Evolutionary conservation across 2,888 invertebrate genomes (phyloP), one percentile per base, ranked within the genome.

Genomic region (Zeuzera pyrina): DNA sequence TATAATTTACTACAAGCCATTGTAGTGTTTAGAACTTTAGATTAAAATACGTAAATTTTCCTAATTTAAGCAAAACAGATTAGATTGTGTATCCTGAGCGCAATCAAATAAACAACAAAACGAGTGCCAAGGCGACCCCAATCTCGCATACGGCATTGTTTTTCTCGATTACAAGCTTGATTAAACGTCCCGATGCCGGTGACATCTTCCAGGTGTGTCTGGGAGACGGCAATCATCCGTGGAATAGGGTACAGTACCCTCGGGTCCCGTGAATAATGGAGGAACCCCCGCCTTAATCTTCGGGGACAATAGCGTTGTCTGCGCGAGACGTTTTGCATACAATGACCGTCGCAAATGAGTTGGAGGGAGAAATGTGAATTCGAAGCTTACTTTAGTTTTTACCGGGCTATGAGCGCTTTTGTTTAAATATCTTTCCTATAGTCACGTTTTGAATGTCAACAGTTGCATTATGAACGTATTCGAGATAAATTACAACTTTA

Each of bases 251-350:
- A 47, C 55, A 49, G 52, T 51, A 62, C 67, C 64, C 52, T 47
- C 46, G 63, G 63, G 48, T 47, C 38, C 46, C 43, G 52, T 62
- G 69, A 63, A 72, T 76, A 77, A 77, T 76, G 68, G 69, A 67
- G 55, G 57, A 57, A 50, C 51, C 51, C 52, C 56, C 52, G 49
- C 57, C 68, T 68, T 77, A 76, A 76, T 79, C 78, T 79, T 64
- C 61, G 60, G 53, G 70, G 68, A 81, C 79, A 81, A 81, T 79
- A 62, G 59, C 45, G 52, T 38, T 50, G 66, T 61, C 73, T 76
- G 77, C 62, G 50, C 59, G 59, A 58, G 76, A 77, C 74, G 69
- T 67, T 76, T 74, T 73, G 73, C 76, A 77, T 79, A 79, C 76
- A 78, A 77, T 74, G 70, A 67, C 65, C 57, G 57, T 49, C 52